Evolutionary conservation across 1,140 invertebrate species (phyloP), one percentile per base, ranked within the genome.

Genomic region (Pseudomyrmex flavicornis): DNA sequence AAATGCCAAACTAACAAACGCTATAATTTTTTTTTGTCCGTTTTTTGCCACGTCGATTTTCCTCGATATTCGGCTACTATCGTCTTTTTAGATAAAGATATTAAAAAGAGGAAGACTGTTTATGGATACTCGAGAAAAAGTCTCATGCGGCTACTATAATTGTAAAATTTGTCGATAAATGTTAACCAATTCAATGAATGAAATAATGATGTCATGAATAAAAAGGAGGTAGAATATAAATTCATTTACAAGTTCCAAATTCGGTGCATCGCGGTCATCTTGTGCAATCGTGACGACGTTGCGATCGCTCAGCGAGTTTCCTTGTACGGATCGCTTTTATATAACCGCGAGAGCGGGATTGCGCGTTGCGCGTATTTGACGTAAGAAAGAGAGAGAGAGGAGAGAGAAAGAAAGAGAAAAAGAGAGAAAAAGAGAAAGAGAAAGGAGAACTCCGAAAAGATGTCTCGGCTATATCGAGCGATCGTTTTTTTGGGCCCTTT

Each of bases 201-300:
- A 70, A 77, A 76, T n/a, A 65, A 63, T 50, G 35, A 20, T 35
- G 26, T 56, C 35, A 1, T 12, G 12, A 50, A 50, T 66, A 15
- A 83, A n/a, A 50, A 68, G 48, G 65, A 50, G 65, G 48, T 44
- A 58, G 20, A 58, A 58, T 70, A 79, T 7, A 35, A 73, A 77
- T 54, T 44, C 66, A 77, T 87, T 83, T 46, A 61, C 70, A 66
- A 75, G 50, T 84, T 15, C 86, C 86, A 88, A 88, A 88, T 88
- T 88, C 69, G 86, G 82, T 35, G 73, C 75, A 70, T 69, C 17
- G 20, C 22, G 9, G 22, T 17, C 26, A 77, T 66, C n/a, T 66
- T 66, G n/a, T 13, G 46, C 65, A 68, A 76, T 52, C 50, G 50
- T 52, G 10, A 52, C 13, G 50, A 52, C 7, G 50, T 13, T 13